Base-by-base conservation (phyloP, 2,113 vertebrate genomes). In the Aleadryas rufinucha region DNA sequence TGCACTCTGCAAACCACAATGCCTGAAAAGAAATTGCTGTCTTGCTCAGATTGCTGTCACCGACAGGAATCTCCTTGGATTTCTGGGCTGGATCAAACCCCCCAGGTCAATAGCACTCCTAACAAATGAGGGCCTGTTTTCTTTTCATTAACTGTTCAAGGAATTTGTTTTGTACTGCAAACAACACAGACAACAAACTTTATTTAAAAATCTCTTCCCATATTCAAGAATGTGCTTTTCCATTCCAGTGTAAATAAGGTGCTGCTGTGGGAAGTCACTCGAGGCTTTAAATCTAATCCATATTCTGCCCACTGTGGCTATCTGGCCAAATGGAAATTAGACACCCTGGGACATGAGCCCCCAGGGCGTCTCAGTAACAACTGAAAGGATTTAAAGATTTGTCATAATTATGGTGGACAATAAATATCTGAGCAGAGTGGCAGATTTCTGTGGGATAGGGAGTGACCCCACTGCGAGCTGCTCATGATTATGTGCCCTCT, bases 351-450 rank as follows among this genome's bases (percentile, higher is more conserved):
- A 90, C 59, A 69, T 52, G 54, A 88, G 66, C 31, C 66, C 50
- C 31, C 19, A 76, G 75, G 74, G 39, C 63, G 77, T 33, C 70
- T 45, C 81, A 95, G 89, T 30, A 90, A 57, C 18, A 61, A 77
- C 52, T 77, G 75, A 88, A 69, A 66, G 83, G 64, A 70, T 94
- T 92, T 77, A 90, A 96, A 86, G 50, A 84, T 87, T 84, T 93
- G 47, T 20, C 4, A 3, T 47, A 75, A 95, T 86, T 87, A 56
- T 21, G 65, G 61, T n/a, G 50, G 66, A 49, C 71, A 93, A 83
- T 69, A 97, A 95, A 89, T 78, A 70, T 57, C 42, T 71, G 83
- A 88, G 57, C 44, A 84, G 68, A 84, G 27, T 59, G 59, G 72
- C 69, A 89, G 54, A 77, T 84, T 90, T 44, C 76, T 81, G 54